Percentiles rank a stretch among this genome's conserved stretches.
Conservation (phyloP, 1,140 invertebrate species). For the Drosophila ficusphila region DNA sequence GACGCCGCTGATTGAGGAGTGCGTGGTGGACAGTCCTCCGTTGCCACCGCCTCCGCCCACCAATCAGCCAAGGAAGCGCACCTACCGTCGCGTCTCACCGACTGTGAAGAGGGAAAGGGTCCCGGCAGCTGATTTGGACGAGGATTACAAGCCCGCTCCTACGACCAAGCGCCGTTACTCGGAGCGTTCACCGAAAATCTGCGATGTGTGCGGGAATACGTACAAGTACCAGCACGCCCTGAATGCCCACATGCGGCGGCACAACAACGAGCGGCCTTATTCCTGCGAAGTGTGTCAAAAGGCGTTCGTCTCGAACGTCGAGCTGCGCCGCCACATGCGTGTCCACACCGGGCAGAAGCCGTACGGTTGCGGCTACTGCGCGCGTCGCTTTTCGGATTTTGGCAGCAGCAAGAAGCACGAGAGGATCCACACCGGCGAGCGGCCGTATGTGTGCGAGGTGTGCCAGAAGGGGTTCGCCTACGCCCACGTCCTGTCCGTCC, state of each 20-base stretch:
- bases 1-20: slow-evolving; percentile 19
- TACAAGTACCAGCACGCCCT: slow-evolving; percentile 83
- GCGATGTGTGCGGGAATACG: slow-evolving; percentile 81
- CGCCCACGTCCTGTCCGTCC: slow-evolving; percentile 87
- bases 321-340: slow-evolving; percentile 79
- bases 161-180: slow-evolving; percentile 27
- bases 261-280: slow-evolving; percentile 77
- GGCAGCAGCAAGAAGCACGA: slow-evolving; percentile 87
- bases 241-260: slow-evolving; percentile 78
- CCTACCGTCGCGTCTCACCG: slow-evolving; percentile 23
- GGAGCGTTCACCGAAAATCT: slow-evolving; percentile 65
- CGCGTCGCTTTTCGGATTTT: slow-evolving; percentile 88
- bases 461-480: slow-evolving; percentile 90
- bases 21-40: not conserved
- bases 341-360: slow-evolving; percentile 85
- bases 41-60: not conserved
- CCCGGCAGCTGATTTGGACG: not conserved
- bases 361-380: slow-evolving; percentile 89
- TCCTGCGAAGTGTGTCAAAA: slow-evolving; percentile 78
- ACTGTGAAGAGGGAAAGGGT: not conserved
- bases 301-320: slow-evolving; percentile 83
- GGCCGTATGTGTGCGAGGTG: slow-evolving; percentile 88
- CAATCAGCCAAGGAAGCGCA: not conserved
- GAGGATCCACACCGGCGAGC: slow-evolving; percentile 91
- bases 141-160: not conserved